Conservation (phyloP, 2,113 vertebrate genomes). For the Sebastes schlegelii region DNA sequence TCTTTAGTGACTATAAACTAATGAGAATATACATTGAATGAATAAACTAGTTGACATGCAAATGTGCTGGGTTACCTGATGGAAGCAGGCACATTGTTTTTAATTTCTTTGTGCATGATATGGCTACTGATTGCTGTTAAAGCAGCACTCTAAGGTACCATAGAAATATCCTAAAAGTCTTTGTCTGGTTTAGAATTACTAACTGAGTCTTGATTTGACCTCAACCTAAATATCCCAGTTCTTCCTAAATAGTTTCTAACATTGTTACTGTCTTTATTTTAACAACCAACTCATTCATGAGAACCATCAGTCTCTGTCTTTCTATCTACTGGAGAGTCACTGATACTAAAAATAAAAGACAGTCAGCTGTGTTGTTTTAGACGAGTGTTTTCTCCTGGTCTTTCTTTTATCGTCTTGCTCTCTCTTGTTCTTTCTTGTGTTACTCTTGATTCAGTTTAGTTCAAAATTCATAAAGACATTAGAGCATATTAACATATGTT, state of each 20-base stretch:
- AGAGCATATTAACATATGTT: neutral
- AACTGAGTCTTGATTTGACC: neutral
- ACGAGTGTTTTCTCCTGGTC: neutral
- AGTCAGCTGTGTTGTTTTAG: conserved; percentile 34
- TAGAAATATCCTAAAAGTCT: too few species aligned
- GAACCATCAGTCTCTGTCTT: neutral
- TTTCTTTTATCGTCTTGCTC: neutral
- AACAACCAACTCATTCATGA: conserved; percentile 1
- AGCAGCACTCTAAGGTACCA: too few species aligned
- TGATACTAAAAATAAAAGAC: conserved; percentile 20
- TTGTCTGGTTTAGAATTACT: too few species aligned
- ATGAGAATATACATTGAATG: neutral
- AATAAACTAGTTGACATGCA: neutral
- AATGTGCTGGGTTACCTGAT: neutral
- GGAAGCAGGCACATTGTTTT: too few species aligned
- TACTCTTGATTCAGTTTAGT: neutral
- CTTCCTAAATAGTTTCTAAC: neutral
- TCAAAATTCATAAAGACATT: neutral
- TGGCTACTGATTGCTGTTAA: too few species aligned
- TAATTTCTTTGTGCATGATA: too few species aligned
- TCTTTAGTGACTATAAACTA: neutral
- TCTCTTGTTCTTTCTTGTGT: neutral
- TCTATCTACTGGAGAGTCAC: neutral
- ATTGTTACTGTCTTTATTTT: neutral
- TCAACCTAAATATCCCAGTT: neutral